Evolutionary conservation across 2,888 invertebrate genomes (phyloP).

Genomic region (Rotaria socialis): DNA sequence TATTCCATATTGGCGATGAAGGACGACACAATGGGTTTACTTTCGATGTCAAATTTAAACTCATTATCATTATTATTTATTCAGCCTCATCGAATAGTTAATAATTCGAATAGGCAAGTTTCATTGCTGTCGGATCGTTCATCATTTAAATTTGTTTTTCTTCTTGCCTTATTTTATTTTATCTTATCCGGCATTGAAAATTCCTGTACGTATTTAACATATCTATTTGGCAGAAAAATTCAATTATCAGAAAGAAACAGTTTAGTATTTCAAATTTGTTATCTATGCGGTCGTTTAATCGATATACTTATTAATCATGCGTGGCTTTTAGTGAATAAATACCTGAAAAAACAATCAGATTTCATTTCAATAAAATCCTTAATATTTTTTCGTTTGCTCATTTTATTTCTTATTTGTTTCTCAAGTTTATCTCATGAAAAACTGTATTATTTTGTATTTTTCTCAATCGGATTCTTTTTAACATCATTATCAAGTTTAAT

Average conservation of each 20-base stretch:
- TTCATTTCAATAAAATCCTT: background rate
- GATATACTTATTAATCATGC: background rate
- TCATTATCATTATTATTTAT: background rate
- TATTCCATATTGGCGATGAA: background rate
- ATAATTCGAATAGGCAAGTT: background rate
- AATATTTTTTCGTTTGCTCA: background rate
- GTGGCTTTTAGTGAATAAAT: background rate
- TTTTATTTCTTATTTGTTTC: background rate
- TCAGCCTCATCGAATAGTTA: background rate
- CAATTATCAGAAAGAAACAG: background rate
- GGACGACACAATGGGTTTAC: background rate
- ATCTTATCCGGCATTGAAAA: background rate
- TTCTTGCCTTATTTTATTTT: background rate
- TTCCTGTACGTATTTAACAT: constrained; percentile 1
- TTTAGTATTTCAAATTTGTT: background rate
- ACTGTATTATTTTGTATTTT: background rate
- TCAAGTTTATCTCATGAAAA: background rate
- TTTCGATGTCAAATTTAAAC: too few relatives aligned
- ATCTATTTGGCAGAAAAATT: background rate
- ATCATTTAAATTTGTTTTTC: background rate
- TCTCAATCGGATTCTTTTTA: background rate
- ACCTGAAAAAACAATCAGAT: background rate
- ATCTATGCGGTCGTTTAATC: background rate
- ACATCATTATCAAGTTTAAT: constrained; percentile 4
- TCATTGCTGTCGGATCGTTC: background rate